These are phyloP conservation scores for Podilymbus podiceps DNA, from an alignment of 2,113 vertebrate genomes.

Conservation along the genomic window DNA sequence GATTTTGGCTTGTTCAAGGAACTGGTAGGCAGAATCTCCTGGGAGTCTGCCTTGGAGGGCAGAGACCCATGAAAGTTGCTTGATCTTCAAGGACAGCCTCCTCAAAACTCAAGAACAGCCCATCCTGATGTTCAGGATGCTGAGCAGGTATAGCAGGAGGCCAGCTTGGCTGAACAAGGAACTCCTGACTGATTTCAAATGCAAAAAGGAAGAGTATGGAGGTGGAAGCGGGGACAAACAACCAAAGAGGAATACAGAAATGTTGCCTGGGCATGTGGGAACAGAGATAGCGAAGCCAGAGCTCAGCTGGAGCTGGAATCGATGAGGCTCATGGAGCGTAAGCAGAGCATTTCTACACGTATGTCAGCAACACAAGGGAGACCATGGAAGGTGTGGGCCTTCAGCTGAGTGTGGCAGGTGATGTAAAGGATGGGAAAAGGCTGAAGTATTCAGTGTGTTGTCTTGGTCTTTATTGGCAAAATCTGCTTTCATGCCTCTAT, in stretches of 20 bases:
- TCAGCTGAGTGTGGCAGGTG: background rate
- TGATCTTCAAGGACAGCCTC: conserved; percentile 53
- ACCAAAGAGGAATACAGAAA: background rate
- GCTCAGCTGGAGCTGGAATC: background rate
- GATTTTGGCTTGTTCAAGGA: conserved; percentile 18
- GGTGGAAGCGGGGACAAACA: background rate
- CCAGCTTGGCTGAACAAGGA: background rate
- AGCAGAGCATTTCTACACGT: background rate
- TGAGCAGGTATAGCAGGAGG: conserved; percentile 61
- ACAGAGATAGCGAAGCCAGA: background rate
- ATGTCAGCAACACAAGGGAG: background rate
- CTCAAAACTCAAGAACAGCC: conserved; percentile 41
- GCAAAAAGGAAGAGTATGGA: conserved; percentile 25
- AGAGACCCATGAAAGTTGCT: background rate
- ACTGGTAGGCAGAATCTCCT: background rate
- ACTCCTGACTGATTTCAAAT: conserved; percentile 40
- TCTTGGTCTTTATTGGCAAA: background rate
- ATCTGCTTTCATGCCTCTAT: background rate
- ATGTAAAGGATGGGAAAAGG: background rate
- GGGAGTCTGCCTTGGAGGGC: conserved; percentile 32
- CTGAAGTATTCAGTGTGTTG: background rate
- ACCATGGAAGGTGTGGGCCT: background rate
- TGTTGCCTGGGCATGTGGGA: background rate
- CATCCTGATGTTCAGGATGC: conserved; percentile 55
- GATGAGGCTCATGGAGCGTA: background rate